Evolutionary conservation across 2,113 vertebrate genomes (phyloP).

Genomic region (Paradoxurus hermaphroditus): DNA sequence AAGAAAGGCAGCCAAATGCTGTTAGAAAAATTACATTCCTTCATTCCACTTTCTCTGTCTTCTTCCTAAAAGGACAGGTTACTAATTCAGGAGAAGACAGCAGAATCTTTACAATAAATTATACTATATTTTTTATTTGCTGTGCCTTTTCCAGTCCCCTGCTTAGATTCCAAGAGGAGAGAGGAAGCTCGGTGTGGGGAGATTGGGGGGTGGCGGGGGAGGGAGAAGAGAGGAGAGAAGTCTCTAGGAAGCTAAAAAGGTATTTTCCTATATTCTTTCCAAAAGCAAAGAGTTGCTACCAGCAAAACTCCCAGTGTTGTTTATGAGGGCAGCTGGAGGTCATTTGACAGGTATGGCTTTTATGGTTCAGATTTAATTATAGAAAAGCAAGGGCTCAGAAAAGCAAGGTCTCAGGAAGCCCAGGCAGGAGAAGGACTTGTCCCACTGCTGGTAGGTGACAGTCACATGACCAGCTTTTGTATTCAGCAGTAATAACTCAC

Average conservation of each 20-base stretch:
- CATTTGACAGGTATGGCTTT: slow-evolving; percentile 79
- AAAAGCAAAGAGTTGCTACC: slow-evolving; percentile 65
- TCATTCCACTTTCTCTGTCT: slow-evolving; percentile 66
- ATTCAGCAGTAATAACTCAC: slow-evolving; percentile 95
- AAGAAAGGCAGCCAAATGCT: slow-evolving; percentile 80
- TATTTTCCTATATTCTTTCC: slow-evolving; percentile 72
- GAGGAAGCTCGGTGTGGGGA: slow-evolving; percentile 7
- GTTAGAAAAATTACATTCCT: slow-evolving; percentile 79
- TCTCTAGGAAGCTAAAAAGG: slow-evolving; percentile 60
- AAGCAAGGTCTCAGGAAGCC: slow-evolving; percentile 85
- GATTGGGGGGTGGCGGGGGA: not conserved
- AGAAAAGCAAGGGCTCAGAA: slow-evolving; percentile 83
- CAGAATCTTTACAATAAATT: slow-evolving; percentile 74
- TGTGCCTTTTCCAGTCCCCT: slow-evolving; percentile 70
- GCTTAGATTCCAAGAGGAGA: slow-evolving; percentile 68
- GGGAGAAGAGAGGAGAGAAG: not conserved
- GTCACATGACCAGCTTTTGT: slow-evolving; percentile 94
- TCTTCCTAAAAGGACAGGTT: slow-evolving; percentile 79
- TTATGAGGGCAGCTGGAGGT: slow-evolving; percentile 79
- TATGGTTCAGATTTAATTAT: slow-evolving; percentile 83
- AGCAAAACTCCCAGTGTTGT: slow-evolving; percentile 69
- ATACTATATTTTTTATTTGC: slow-evolving; percentile 67
- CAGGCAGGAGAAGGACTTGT: slow-evolving; percentile 78
- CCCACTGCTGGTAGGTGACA: slow-evolving; percentile 84
- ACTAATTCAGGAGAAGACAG: slow-evolving; percentile 76